Base-by-base conservation (phyloP, 2,113 vertebrate genomes). In the Marmota flaviventris region DNA sequence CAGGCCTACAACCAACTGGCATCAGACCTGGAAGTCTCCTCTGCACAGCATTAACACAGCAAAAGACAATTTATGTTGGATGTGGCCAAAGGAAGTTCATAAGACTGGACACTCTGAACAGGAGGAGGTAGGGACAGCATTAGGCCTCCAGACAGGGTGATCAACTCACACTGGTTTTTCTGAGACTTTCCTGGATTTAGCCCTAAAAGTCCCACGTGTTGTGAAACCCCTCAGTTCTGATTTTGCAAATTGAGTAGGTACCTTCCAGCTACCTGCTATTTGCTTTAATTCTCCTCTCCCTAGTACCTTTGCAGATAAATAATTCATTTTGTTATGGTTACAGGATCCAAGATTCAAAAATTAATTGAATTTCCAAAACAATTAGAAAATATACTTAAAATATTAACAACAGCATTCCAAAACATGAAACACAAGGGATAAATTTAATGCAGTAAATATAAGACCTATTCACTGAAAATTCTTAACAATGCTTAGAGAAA, bases 331-430 rank as follows among this genome's bases (percentile, higher is more conserved):
- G n/a, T 79, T 85, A 53, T 5, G 67, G 39, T 53, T 13, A 8
- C 63, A 73, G 78, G 56, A 70, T 34, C 22, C 45, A 76, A 82
- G 48, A 56, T 25, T 53, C 8, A 67, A 73, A 78, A 70, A 27
- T n/a, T n/a, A 70, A 63, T 0, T 34, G 7, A 25, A 77, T 48
- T 77, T 76, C 24, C 58, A 45, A 93, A 61, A 67, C 37, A 82
- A 76, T 67, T 87, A 83, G 24, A 92, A 92, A 63, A 76, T 56
- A 17, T 79, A 65, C 22, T 27, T 69, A 65, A 76, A 53, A 88
- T 10, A 85, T 53, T 45, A 56, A 37, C 65, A 91, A 7, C 8
- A 81, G 32, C 16, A 65, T 22, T n/a, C 48, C 61, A 63, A 34
- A 65, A 56, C 18, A 56, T 56, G 56, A 81, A 65, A n/a, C 24